Base-by-base conservation (phyloP, 2,113 vertebrate genomes). In the Choloepus hoffmanni region DNA sequence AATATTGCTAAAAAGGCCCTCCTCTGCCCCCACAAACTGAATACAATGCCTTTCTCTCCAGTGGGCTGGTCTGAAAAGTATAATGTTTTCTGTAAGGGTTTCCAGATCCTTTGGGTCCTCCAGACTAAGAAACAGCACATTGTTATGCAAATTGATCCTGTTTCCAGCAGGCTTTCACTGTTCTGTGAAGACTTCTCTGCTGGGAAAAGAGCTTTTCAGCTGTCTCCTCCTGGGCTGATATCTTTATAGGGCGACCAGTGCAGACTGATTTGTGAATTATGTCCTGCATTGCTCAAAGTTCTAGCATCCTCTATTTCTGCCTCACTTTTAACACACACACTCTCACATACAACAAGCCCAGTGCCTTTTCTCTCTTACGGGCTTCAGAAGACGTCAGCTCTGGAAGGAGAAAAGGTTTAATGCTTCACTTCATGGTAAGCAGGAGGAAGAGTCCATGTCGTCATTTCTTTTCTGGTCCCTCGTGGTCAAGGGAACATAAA, bases 141-240 rank as follows among this genome's bases (percentile, higher is more conserved):
- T 98, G 95, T 98, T 92, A 98, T 98, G 98, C 96, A 98, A 97
- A 99, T 98, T 93, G 89, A 19, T 73, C 84, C 95, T 82, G 62
- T 95, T 97, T 97, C 97, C 96, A 89, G 96, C 5, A 93, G 88
- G 85, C 82, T 96, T 97, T 96, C 94, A 73, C 92, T 96, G 93
- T 94, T 92, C 96, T 26, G 12, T 40, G 36, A 96, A 96, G 97
- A 40, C 24, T 16, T 96, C 90, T 68, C 94, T 96, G 97, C 68
- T 88, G 53, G 86, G 92, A 96, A 89, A 91, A 97, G 89, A 48
- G 24, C 90, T 92, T 93, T 92, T 70, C 92, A 93, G 88, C 92
- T 97, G 96, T 97, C 95, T 96, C 78, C 78, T 97, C 63, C 79
- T 76, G 74, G 63, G 28, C 50, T 10, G 3, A 73, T 89, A 88